Conservation (phyloP, 2,113 vertebrate genomes). For the Columba livia region DNA sequence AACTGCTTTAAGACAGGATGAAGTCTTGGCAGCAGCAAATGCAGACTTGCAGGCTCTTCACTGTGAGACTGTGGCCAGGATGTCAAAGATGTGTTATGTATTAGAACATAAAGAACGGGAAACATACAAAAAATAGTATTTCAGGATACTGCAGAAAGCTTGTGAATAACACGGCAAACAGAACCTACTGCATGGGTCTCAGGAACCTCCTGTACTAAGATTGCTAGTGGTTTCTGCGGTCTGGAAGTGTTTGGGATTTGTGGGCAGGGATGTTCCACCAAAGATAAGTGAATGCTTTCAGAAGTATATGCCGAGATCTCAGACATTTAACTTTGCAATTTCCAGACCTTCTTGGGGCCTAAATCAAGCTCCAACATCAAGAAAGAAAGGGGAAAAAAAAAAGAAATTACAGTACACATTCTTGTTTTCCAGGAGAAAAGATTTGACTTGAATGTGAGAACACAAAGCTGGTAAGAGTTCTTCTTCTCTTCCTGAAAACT, state of each 20-base stretch:
- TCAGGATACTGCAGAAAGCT: neutral
- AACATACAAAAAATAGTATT: neutral
- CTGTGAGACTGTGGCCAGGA: neutral
- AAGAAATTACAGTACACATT: neutral
- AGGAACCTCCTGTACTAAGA: neutral
- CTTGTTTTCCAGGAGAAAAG: constrained; percentile 69
- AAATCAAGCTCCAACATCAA: neutral
- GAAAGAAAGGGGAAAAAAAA: neutral
- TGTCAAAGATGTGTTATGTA: neutral
- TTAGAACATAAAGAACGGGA: neutral
- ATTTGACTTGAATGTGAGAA: constrained; percentile 76
- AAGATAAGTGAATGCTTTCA: neutral
- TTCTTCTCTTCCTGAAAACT: neutral
- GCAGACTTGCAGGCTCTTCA: neutral
- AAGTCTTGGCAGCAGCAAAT: neutral
- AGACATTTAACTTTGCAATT: neutral
- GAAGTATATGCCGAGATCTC: neutral
- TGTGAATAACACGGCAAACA: neutral
- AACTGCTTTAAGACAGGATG: neutral
- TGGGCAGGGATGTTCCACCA: neutral
- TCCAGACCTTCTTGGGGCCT: neutral
- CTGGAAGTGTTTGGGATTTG: neutral
- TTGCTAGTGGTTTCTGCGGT: neutral
- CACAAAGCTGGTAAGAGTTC: constrained; percentile 73
- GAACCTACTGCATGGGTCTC: neutral